Conservation (phyloP, 2,113 vertebrate species). For the Nerophis lumbriciformis region DNA sequence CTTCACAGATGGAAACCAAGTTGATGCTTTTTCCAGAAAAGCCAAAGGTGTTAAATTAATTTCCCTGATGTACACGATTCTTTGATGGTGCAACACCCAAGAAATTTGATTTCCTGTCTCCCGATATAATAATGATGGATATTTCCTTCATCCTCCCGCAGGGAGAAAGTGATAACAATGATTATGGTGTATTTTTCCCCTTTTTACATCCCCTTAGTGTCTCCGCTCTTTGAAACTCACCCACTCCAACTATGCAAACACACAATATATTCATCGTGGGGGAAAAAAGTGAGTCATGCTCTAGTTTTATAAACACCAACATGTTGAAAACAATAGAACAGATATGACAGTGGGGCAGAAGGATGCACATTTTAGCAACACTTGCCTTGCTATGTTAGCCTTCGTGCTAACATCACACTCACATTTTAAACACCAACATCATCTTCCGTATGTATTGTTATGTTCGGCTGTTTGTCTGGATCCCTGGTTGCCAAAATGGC, state of each 20-base stretch:
- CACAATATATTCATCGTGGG: neutral
- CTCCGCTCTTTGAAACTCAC: conserved; percentile 7
- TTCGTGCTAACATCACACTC: no score
- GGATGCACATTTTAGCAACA: no score
- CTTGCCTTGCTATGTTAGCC: no score
- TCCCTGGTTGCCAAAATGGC: no score
- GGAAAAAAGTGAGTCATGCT: no score
- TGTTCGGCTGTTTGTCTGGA: no score
- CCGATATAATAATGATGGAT: conserved; percentile 1
- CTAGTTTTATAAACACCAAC: no score
- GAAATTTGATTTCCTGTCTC: conserved; percentile 15
- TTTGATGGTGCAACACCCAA: conserved; percentile 27
- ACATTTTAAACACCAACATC: no score
- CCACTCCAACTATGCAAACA: neutral
- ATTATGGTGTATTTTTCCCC: neutral
- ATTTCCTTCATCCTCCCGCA: neutral
- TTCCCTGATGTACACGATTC: conserved; percentile 9
- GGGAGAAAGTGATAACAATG: neutral
- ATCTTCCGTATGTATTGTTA: no score
- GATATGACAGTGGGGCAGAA: no score
- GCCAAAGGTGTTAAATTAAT: conserved; percentile 4
- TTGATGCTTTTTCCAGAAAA: neutral
- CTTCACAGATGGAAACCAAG: conserved; percentile 8
- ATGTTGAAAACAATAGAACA: no score
- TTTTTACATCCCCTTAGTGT: neutral